Evolutionary conservation across 2,797 vertebrate genomes (phyloP).

Genomic region (Anguilla anguilla): DNA sequence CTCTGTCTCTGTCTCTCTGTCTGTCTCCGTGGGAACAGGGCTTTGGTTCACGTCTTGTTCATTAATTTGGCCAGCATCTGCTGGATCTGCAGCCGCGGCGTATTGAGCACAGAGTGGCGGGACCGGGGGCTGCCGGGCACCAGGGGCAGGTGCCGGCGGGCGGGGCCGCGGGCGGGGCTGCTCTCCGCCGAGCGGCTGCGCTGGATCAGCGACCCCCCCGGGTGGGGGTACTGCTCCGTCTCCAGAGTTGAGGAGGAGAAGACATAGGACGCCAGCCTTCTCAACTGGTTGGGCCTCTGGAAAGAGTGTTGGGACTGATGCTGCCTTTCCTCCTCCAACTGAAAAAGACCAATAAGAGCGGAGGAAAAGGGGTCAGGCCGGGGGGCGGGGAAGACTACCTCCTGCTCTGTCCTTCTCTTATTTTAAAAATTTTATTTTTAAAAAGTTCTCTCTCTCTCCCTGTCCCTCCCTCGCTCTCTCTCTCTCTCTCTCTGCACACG

Average conservation of each 20-base stretch:
- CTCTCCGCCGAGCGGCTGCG: slow-evolving; percentile 98
- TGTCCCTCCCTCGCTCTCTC: not conserved
- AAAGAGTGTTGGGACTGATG: slow-evolving; percentile 86
- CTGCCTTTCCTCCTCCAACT: slow-evolving; percentile 92
- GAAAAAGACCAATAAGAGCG: slow-evolving; percentile 93
- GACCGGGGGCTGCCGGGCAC: slow-evolving; percentile 85
- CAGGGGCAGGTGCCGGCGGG: slow-evolving; percentile 84
- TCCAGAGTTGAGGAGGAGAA: slow-evolving; percentile 98
- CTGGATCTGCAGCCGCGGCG: slow-evolving; percentile 92
- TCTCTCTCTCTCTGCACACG: slow-evolving; percentile 28
- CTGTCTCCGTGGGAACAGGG: not conserved
- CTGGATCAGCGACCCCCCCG: slow-evolving; percentile 91
- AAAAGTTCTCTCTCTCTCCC: not conserved
- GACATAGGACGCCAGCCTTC: slow-evolving; percentile 98
- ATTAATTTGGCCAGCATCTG: slow-evolving; percentile 96
- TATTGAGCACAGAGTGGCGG: slow-evolving; percentile 92
- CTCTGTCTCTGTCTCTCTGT: not conserved
- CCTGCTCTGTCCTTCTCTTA: slow-evolving; percentile 50
- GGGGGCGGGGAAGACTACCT: slow-evolving; percentile 79
- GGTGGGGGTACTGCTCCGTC: slow-evolving; percentile 96
- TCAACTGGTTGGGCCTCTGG: slow-evolving; percentile 94
- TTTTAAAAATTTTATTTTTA: slow-evolving; percentile 2
- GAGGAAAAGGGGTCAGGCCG: slow-evolving; percentile 83
- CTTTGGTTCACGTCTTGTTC: slow-evolving; percentile 86
- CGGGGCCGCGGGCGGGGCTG: slow-evolving; percentile 88